Base-by-base conservation (phyloP, 1,140 invertebrate species). In the Eriosoma lanigerum region DNA sequence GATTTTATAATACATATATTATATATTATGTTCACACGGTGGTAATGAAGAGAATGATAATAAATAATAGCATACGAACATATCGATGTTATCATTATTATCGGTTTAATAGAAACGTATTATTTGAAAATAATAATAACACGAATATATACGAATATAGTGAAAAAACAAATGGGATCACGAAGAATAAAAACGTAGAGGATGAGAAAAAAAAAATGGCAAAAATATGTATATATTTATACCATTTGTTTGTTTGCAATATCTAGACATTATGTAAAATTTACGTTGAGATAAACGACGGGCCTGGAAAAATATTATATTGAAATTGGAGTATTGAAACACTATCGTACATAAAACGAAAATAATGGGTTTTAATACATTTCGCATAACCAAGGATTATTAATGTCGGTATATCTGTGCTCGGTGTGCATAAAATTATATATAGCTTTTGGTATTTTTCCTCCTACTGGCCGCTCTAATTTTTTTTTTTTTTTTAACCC, bases 291-390 rank as follows among this genome's bases (percentile, higher is more conserved):
- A 44, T 66, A 66, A 66, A 46, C 64, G 38, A 24, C 12, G 64
- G 64, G 24, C 21, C 32, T 46, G n/a, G 38, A 15, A 44, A 44
- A 64, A 64, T 68, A 46, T 21, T 44, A 38, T 64, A 64, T 38
- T 64, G 32, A 64, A 38, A 64, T 64, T 64, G 19, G 4, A 64
- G 62, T 68, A 68, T 68, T 46, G 38, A 46, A 68, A 68, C 15
- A 46, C 38, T 44, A 68, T 44, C n/a, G 21, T 3, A 24, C 21
- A 19, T 62, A 26, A 13, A 46, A 68, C 64, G 64, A 68, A 68
- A 68, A 68, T 68, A 68, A 68, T 68, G 64, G 64, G 38, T 46
- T 68, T 68, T 68, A 68, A 68, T 46, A 68, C 32, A 38, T 64
- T 62, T 17, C 62, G 32, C 64, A 38, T 21, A 44, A 24, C 64